phyloP scores from a whole-genome alignment of 2,113 vertebrate genomes.

The Dromaius novaehollandiae region DNA sequence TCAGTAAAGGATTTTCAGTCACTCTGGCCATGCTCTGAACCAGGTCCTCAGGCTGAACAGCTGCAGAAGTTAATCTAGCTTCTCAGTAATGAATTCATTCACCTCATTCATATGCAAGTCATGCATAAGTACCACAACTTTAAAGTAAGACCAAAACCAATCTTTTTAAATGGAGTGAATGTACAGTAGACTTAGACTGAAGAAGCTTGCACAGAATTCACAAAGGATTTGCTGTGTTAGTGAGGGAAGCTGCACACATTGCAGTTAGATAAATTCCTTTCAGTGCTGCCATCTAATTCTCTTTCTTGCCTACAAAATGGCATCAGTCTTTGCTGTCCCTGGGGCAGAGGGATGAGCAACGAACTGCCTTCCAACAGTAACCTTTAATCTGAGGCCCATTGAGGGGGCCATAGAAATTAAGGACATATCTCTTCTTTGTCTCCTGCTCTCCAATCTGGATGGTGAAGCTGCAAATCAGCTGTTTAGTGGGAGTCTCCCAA shows the following conservation, averaged over 20 bases:
- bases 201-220: slow-evolving; percentile 62
- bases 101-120: slow-evolving; percentile 73
- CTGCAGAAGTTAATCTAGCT: slow-evolving; percentile 78
- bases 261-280: not conserved
- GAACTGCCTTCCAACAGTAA: not conserved
- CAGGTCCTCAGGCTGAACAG: slow-evolving; percentile 73
- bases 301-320: not conserved
- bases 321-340: not conserved
- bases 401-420: not conserved
- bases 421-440: not conserved
- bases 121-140: slow-evolving; percentile 68
- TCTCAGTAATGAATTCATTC: slow-evolving; percentile 76
- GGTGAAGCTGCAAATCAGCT: not conserved
- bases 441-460: not conserved
- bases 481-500: not conserved
- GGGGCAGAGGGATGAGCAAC: not conserved
- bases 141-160: slow-evolving; percentile 72
- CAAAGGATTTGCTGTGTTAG: slow-evolving; percentile 45
- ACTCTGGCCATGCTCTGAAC: slow-evolving; percentile 41
- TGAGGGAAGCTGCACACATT: not conserved
- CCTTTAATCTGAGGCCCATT: not conserved
- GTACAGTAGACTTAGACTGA: slow-evolving; percentile 67
- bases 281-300: not conserved
- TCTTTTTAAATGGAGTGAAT: slow-evolving; percentile 73
- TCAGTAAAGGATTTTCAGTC: slow-evolving; percentile 63